Evolutionary conservation across 2,888 invertebrate species (phyloP).

Genomic region (Oeneis ivallda): DNA sequence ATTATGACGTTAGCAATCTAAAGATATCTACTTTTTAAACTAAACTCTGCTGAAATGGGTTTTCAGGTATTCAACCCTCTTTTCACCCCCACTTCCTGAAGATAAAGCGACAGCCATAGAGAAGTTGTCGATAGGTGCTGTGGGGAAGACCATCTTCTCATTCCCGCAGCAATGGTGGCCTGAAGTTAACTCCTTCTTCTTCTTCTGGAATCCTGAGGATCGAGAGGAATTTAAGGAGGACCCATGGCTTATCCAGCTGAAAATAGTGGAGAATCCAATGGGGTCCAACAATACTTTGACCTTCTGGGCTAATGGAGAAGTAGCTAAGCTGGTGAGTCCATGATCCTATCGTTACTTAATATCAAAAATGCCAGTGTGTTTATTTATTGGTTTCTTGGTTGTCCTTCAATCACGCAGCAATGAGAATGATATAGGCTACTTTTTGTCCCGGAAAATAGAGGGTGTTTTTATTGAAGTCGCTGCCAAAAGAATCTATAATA

Average conservation of each 20-base stretch:
- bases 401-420: too few species aligned
- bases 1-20: too few species aligned
- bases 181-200: constrained; percentile 34
- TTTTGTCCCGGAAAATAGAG: too few species aligned
- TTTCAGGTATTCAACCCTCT: constrained; percentile 71
- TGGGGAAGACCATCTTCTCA: constrained; percentile 87
- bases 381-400: too few species aligned
- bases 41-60: too few species aligned
- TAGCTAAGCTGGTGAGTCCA: constrained; percentile 52
- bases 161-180: constrained; percentile 71
- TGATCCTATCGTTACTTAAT: too few species aligned
- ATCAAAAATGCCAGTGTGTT: too few species aligned
- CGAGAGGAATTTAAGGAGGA: constrained; percentile 46
- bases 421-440: too few species aligned
- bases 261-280: constrained; percentile 39
- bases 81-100: constrained; percentile 80
- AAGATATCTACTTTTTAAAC: too few species aligned
- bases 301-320: constrained; percentile 55
- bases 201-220: constrained; percentile 51
- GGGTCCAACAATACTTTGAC: constrained; percentile 48
- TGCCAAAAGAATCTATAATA: too few species aligned
- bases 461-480: too few species aligned
- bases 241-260: constrained; percentile 45
- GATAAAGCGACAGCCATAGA: constrained; percentile 80
- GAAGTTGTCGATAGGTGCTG: constrained; percentile 83